Base-by-base conservation (phyloP, 2,113 vertebrate species). In the Bubo blakistoni region DNA sequence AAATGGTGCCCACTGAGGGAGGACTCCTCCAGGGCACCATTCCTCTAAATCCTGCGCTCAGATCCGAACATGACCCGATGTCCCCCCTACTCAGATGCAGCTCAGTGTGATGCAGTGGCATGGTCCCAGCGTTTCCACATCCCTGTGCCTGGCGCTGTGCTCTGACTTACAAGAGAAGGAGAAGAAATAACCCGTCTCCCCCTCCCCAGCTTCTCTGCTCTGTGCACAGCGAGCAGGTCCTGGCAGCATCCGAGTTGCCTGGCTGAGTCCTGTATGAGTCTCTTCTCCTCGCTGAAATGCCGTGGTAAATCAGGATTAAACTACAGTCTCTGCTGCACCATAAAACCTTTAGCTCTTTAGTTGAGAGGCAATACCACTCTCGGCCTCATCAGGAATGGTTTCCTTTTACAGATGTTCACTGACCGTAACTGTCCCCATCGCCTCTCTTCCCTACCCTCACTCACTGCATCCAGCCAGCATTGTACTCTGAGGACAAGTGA, bases 281-380 rank as follows among this genome's bases (percentile, higher is more conserved):
- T 87, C 65, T 76, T 46, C 92, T 92, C 71, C 76, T n/a, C 13
- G 19, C 87, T 58, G 42, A 85, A 85, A 66, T 70, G 91, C 94
- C 0, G 2, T 61, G 86, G 20, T 95, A 95, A 95, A 95, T 95
- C 95, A 97, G 84, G 81, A 90, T 95, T 95, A 94, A 96, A 94
- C 82, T 58, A 17, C 61, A 63, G 88, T 73, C 94, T 94, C 94
- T 77, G 62, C 73, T 92, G 88, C 88, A 86, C 62, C 91, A 76
- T 94, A 94, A 96, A 97, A 65, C 44, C 86, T 81, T 95, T 76
- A 91, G 92, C 88, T 94, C 86, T 92, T 96, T 88, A 96, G 54
- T 51, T 14, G 78, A 85, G 86, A 96, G 84, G 94, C 70, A 85
- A 32, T 42, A 61, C 46, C 58, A 20, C 30, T 61, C 87, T 78